A percentile compares a stretch with the other conserved stretches of the same genome.
phyloP scores from a whole-genome alignment of 2,888 invertebrate species.

The Melinaea menophilus region DNA sequence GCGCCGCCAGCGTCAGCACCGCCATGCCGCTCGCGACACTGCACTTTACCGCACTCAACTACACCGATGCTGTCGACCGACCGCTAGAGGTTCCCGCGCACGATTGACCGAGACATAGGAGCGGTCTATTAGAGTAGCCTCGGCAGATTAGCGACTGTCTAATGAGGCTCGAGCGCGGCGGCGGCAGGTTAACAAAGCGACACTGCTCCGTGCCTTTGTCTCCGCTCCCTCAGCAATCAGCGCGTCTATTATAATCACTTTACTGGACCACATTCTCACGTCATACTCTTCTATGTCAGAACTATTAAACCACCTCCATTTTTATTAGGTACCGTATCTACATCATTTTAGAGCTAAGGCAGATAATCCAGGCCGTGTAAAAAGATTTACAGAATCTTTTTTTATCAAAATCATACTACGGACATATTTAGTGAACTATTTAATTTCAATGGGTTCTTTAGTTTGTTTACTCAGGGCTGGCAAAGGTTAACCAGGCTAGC shows the following conservation, averaged over 20 bases:
- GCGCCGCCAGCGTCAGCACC: slow-evolving; percentile 17
- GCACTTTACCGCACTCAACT: slow-evolving; percentile 22
- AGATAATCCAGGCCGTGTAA: too few relatives aligned
- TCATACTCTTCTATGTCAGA: too few relatives aligned
- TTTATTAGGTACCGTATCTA: too few relatives aligned
- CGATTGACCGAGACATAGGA: slow-evolving; percentile 26
- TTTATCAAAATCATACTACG: too few relatives aligned
- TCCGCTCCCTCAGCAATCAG: slow-evolving; percentile 13
- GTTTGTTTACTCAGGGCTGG: too few relatives aligned
- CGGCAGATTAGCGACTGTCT: slow-evolving; percentile 25
- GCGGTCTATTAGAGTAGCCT: slow-evolving; percentile 27
- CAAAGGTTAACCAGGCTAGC: too few relatives aligned
- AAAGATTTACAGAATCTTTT: too few relatives aligned
- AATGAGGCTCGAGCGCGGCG: slow-evolving; percentile 12
- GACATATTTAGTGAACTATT: too few relatives aligned
- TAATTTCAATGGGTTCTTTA: too few relatives aligned
- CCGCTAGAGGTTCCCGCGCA: slow-evolving; percentile 24
- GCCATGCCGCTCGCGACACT: slow-evolving; percentile 18
- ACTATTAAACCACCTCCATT: too few relatives aligned
- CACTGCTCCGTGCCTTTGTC: slow-evolving; percentile 19
- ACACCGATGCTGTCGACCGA: slow-evolving; percentile 20
- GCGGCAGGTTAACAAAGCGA: slow-evolving; percentile 18
- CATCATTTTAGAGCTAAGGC: too few relatives aligned
- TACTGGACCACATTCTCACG: not conserved
- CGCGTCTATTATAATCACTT: too few relatives aligned